phyloP scores from a whole-genome alignment of 1,140 invertebrate genomes.

The Drosophila takahashii region DNA sequence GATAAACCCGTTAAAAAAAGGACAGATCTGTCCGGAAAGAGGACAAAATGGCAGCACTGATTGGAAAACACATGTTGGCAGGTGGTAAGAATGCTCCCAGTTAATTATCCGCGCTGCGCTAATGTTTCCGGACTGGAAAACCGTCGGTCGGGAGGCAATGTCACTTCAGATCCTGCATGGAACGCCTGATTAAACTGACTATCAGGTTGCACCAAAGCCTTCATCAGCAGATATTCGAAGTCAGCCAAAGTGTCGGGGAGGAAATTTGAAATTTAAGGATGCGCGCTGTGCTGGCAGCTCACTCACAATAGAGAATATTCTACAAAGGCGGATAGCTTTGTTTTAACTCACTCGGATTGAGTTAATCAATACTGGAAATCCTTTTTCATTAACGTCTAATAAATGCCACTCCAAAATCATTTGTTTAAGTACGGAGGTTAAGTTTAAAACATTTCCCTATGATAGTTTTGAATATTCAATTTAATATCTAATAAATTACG shows the following conservation, averaged over 20 bases:
- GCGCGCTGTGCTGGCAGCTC: not conserved
- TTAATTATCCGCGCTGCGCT: conserved; percentile 13
- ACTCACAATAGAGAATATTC: not conserved
- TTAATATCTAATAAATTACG: no score
- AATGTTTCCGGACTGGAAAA: not conserved
- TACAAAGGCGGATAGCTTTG: not conserved
- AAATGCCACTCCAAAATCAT: no score
- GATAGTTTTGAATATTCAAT: no score
- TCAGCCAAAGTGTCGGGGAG: not conserved
- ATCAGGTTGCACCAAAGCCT: not conserved
- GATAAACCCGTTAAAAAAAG: no score
- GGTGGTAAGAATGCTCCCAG: conserved; percentile 16
- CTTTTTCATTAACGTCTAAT: no score
- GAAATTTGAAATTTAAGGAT: not conserved
- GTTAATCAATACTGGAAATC: not conserved
- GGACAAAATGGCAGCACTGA: no score
- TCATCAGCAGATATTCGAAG: not conserved
- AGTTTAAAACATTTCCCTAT: no score
- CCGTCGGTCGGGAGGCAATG: not conserved
- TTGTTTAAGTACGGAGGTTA: no score
- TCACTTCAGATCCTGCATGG: not conserved
- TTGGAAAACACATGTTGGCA: conserved; percentile 27
- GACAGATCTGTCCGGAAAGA: no score
- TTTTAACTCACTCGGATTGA: not conserved
- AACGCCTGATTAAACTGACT: not conserved